Base-by-base conservation (phyloP, 2,888 invertebrate species). In the Neoitamus cyanurus region DNA sequence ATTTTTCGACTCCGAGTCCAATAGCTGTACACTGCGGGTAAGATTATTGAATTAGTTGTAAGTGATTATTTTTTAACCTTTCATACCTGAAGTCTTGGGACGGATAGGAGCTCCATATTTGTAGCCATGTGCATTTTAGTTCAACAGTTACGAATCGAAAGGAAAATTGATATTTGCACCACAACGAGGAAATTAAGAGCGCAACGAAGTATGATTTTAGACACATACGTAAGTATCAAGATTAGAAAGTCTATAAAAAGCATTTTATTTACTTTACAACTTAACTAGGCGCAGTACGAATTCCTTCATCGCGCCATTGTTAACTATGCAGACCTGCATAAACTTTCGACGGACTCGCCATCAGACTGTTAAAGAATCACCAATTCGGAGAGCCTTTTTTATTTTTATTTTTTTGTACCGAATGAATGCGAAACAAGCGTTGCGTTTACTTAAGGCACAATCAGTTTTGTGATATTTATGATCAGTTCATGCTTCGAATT, bases 231-330 rank as follows among this genome's bases (percentile, higher is more conserved):
- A 89, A 89, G 90, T 85, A 46, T 15, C 6, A 25, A 42, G 15
- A 70, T 69, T 69, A 7, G 9, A 72, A 80, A 58, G 7, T 11
- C 6, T 31, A 83, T 83, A 9, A 28, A 2, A 72, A 83, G n/a
- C n/a, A 42, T 31, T 25, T 2, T n/a, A 84, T 25, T 7, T 9
- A 37, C 34, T 2, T 34, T 85, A 77, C 86, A 75, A 69, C 86
- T 93, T 30, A 28, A 93, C 36, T 93, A 97, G 97, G 94, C 96
- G 91, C 97, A 97, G 92, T 97, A 97, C 92, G 97, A 97, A 93
- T 97, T 97, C 92, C 93, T 97, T 89, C 96, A 97, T 93, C 95
- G 97, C 92, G 97, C 97, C 91, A 96, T 97, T 91, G 94, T 96
- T 87, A 97, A 97, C 92, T 97, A 97, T 90, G 95, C 96, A 87